A percentile compares a stretch with the other conserved stretches of the same genome.
Conservation (phyloP, 1,140 invertebrate species). For the Hetaerina americana region DNA sequence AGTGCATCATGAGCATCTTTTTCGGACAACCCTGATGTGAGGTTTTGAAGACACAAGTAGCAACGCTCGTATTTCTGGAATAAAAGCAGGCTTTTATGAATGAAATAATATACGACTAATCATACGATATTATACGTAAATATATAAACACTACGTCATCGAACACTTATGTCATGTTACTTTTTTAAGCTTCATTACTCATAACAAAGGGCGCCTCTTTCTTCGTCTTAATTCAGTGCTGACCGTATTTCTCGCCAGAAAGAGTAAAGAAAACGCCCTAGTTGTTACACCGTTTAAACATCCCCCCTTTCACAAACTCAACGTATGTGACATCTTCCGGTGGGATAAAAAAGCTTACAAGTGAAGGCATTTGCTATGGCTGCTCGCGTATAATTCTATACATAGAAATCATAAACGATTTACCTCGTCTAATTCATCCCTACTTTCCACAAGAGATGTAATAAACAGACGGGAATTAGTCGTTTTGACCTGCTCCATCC, state of each 20-base stretch:
- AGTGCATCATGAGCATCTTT: conserved; percentile 87
- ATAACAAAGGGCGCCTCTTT: too few relatives aligned
- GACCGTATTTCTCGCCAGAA: too few relatives aligned
- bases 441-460: conserved; percentile 58
- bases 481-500: conserved; percentile 41
- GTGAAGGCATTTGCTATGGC: conserved; percentile 37
- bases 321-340: conserved; percentile 18
- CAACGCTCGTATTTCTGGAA: conserved; percentile 81
- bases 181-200: too few relatives aligned
- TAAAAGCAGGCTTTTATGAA: too few relatives aligned
- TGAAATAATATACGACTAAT: too few relatives aligned
- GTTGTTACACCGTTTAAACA: conserved; percentile 4
- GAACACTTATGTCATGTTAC: too few relatives aligned
- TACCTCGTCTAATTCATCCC: conserved; percentile 75
- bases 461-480: conserved; percentile 42
- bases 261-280: too few relatives aligned
- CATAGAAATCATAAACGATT: conserved; percentile 32
- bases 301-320: conserved; percentile 8
- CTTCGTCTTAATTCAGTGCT: too few relatives aligned
- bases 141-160: too few relatives aligned
- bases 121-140: too few relatives aligned
- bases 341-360: conserved; percentile 32
- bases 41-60: conserved; percentile 55
- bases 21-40: conserved; percentile 72
- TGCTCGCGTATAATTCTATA: conserved; percentile 38